phyloP scores from a whole-genome alignment of 2,888 invertebrate species.

The Chalcosyrphus nemorum region DNA sequence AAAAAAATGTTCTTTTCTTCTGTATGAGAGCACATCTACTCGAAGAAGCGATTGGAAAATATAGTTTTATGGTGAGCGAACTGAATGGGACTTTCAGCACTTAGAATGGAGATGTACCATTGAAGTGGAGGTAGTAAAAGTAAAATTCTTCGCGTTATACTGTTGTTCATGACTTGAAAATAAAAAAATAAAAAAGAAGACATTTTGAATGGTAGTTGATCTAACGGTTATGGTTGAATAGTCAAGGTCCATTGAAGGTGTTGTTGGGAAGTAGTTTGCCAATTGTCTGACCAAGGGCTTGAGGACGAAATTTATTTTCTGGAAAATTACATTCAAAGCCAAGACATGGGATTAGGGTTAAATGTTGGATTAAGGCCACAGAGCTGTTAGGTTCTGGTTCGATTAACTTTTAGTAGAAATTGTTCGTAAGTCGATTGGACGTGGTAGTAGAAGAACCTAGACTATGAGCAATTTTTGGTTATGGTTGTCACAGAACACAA shows the following conservation, averaged over 20 bases:
- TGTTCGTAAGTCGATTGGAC: too few relatives aligned
- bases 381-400: not conserved
- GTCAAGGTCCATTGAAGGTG: conserved; percentile 26
- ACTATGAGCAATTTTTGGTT: too few relatives aligned
- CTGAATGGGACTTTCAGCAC: conserved; percentile 12
- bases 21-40: not conserved
- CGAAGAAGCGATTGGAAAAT: not conserved
- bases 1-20: not conserved
- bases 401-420: not conserved
- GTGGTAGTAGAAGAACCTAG: too few relatives aligned
- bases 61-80: conserved; percentile 20
- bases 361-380: not conserved
- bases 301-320: not conserved
- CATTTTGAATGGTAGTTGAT: conserved; percentile 2
- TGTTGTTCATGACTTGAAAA: not conserved
- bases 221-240: conserved; percentile 25
- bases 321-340: not conserved
- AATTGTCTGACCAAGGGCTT: not conserved
- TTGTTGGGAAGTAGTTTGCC: not conserved
- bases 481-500: too few relatives aligned
- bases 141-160: not conserved
- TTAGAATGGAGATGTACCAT: not conserved
- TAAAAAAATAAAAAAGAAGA: too few relatives aligned
- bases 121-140: not conserved
- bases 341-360: not conserved